Evolutionary conservation across 2,113 vertebrate genomes (phyloP), one percentile per base, ranked within the genome.

Genomic region (Pungitius pungitius): DNA sequence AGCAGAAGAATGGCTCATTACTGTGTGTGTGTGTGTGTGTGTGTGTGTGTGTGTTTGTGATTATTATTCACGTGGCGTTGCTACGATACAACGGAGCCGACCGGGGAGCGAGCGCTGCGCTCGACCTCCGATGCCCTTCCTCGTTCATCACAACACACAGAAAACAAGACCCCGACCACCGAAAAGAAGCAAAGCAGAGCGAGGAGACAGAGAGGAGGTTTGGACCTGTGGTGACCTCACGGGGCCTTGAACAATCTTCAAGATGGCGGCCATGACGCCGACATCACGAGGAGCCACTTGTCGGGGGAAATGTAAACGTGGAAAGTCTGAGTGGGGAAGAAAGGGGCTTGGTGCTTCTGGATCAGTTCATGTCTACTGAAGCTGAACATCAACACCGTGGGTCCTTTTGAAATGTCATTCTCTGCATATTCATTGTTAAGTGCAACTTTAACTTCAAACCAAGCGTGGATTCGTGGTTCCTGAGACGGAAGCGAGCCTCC

Each of bases 31-130:
- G 42, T 69, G 12, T 74, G 71, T 74, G n/a, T 62, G 57, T 65
- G 66, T 27, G 59, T 62, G 72, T 60, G 73, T 81, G 80, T 85
- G 83, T 83, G 79, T 83, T 77, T 81, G 68, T 68, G 74, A 89
- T 90, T 90, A 91, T 87, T 87, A 93, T 93, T 93, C 90, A 92
- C 88, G 88, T 76, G 79, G 81, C 82, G 91, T 93, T 93, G 91
- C 92, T 91, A 90, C 85, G 91, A 90, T 89, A 91, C 91, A 85
- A 81, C 58, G 73, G 70, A 83, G 75, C 85, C 86, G 87, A 90
- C 90, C 90, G 88, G 88, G 84, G 89, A 91, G 80, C 78, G 84
- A 87, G 78, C 70, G n/a, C 85, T 39, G 71, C 64, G 77, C 87
- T 91, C 90, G 91, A 93, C 89, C 91, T 87, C 78, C 78, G 84